phyloP scores from a whole-genome alignment of 2,797 vertebrate genomes.

The Gobionotothen gibberifrons region DNA sequence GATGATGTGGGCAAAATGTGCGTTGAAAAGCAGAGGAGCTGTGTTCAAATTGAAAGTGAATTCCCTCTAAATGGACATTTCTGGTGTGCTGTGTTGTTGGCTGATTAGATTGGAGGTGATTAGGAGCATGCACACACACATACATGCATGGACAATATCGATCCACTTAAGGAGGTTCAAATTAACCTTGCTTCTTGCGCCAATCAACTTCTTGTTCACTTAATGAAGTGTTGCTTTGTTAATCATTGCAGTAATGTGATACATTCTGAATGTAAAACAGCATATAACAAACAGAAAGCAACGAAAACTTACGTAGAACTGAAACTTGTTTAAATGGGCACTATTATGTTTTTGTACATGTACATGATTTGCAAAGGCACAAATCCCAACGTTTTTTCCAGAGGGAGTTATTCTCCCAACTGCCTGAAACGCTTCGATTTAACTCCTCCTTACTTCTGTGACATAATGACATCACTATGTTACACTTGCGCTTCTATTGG shows the following conservation, averaged over 20 bases:
- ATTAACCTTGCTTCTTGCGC: neutral
- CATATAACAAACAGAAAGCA: neutral
- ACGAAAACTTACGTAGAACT: neutral
- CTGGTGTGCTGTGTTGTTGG: slow-evolving; percentile 20
- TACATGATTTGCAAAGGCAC: too few relatives aligned
- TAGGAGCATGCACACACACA: neutral
- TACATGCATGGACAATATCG: slow-evolving; percentile 19
- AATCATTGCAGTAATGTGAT: slow-evolving; percentile 3
- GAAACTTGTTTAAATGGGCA: neutral
- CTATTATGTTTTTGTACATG: too few relatives aligned
- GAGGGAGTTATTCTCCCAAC: too few relatives aligned
- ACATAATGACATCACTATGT: too few relatives aligned
- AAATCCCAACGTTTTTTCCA: too few relatives aligned
- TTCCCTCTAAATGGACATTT: slow-evolving; percentile 47
- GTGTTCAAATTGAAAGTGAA: slow-evolving; percentile 17
- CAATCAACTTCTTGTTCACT: slow-evolving; percentile 4
- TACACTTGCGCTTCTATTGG: too few relatives aligned
- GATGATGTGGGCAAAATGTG: neutral
- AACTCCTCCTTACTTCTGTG: too few relatives aligned
- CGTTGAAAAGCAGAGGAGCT: slow-evolving; percentile 6
- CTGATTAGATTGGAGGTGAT: slow-evolving; percentile 51
- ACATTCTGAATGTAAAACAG: neutral
- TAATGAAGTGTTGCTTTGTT: neutral
- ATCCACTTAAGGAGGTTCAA: slow-evolving; percentile 22
- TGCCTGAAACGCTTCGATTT: too few relatives aligned